Base-by-base conservation (phyloP, 2,797 vertebrate species). In the Podarcis lilfordi region DNA sequence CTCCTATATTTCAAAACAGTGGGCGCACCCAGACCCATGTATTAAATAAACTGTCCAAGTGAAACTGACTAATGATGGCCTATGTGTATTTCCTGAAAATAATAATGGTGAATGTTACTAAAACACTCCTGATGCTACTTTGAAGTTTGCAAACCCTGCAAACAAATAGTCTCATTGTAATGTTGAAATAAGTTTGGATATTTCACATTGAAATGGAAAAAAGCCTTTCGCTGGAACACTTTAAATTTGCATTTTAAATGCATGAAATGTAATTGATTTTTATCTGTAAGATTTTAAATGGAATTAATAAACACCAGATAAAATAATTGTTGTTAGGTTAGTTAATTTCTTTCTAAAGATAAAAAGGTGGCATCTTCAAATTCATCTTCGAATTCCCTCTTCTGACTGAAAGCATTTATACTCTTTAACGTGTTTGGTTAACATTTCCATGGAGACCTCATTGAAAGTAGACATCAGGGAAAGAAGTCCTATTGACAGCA, bases 201-300 rank as follows among this genome's bases (percentile, higher is more conserved):
- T 97, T 97, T 97, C 97, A 97, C 97, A 97, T 97, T 97, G 97
- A 97, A 97, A 97, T 97, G 97, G 95, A 97, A 97, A 97, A 97
- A 97, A 80, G 88, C 95, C 96, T 97, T 97, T 97, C 96, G 95
- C 97, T 97, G 97, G 96, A 97, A 97, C 97, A 97, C 97, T 97
- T 97, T 97, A 97, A 97, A 97, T 96, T 97, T 97, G 97, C 97
- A 97, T 97, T 97, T 97, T 97, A 97, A 97, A 97, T 97, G 97
- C 97, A 97, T 97, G 97, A 97, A 96, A 97, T 97, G 97, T 97
- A 97, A 97, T 97, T 97, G 97, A 97, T 97, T 97, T 97, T 97
- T 97, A 97, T 97, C 97, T 97, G 97, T 97, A 97, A 97, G 97
- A 97, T 97, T 97, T 97, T 97, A 97, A 97, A 97, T 97, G 97